phyloP scores from a whole-genome alignment of 2,888 invertebrate genomes.

The Pammene aurita region DNA sequence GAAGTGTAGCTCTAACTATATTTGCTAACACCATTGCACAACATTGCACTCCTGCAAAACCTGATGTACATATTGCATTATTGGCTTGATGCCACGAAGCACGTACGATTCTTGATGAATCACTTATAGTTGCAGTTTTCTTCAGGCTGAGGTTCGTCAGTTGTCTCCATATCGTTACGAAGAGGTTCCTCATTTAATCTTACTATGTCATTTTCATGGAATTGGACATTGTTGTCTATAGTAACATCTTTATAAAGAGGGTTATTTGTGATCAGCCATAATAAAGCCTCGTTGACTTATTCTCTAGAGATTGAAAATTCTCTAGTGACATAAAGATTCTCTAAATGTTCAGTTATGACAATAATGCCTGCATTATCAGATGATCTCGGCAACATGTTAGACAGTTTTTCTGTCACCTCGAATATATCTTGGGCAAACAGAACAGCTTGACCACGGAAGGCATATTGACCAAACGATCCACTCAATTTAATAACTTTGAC shows the following conservation, averaged over 20 bases:
- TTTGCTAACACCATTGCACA: not conserved
- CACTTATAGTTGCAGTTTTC: no score
- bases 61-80: not conserved
- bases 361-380: constrained; percentile 27
- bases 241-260: constrained; percentile 39
- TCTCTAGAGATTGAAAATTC: constrained; percentile 38
- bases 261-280: constrained; percentile 33
- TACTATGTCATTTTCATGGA: no score
- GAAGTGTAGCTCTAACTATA: not conserved
- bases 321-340: constrained; percentile 35
- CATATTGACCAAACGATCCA: constrained; percentile 45
- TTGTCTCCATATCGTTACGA: no score
- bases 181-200: no score
- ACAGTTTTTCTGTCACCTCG: constrained; percentile 24
- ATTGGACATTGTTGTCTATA: no score
- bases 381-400: constrained; percentile 37
- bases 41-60: not conserved
- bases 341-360: constrained; percentile 41
- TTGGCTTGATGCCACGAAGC: not conserved
- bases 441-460: constrained; percentile 46
- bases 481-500: constrained; percentile 44
- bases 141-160: no score
- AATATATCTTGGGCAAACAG: no score
- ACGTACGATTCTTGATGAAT: not conserved
- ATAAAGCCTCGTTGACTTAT: constrained; percentile 23